Evolutionary conservation across 2,888 invertebrate genomes (phyloP), one percentile per base, ranked within the genome.

Genomic region (Tipula vernalis): DNA sequence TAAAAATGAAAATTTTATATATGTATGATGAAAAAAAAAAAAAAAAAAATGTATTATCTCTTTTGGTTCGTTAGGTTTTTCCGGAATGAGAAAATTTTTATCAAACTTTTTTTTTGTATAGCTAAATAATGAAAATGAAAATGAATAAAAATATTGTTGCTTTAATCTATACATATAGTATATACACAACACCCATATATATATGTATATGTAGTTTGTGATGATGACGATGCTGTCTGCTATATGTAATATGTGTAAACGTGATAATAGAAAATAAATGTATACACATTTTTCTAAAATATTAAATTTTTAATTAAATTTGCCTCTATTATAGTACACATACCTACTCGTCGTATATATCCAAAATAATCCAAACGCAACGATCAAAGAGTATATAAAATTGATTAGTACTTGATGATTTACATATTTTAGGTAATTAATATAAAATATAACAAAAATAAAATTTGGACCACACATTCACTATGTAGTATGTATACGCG

Each of bases 21-120:
- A 28, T 12, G 71, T n/a, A 5, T n/a, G n/a, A 51, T n/a, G n/a
- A 51, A 44, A 10, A 15, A 57, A 51, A n/a, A n/a, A n/a, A 51
- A 44, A 10, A 15, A 57, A 57, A 57, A 71, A 18, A 71, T 71
- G 71, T 71, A 71, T 71, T 84, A 84, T 84, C 84, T 84, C 84
- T 84, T 84, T 84, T 84, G 84, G 84, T 84, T 84, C 84, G 84
- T 84, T 84, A 84, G 84, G 84, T 39, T 84, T 83, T 84, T 84
- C 84, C 41, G 84, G 41, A 36, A 84, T 84, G 39, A 15, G 41
- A 8, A 41, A 84, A 84, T 84, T 84, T 84, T 84, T 84, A 84
- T 84, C 84, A 84, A n/a, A 39, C 5, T 84, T 36, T 36, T 83
- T 83, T 12, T 83, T 83, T 0, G 6, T 84, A 39, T 84, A 39